Percentiles rank a stretch among this genome's conserved stretches.
Evolutionary conservation across 2,113 vertebrate species (phyloP).

Genomic region (Aegotheles bennettii): DNA sequence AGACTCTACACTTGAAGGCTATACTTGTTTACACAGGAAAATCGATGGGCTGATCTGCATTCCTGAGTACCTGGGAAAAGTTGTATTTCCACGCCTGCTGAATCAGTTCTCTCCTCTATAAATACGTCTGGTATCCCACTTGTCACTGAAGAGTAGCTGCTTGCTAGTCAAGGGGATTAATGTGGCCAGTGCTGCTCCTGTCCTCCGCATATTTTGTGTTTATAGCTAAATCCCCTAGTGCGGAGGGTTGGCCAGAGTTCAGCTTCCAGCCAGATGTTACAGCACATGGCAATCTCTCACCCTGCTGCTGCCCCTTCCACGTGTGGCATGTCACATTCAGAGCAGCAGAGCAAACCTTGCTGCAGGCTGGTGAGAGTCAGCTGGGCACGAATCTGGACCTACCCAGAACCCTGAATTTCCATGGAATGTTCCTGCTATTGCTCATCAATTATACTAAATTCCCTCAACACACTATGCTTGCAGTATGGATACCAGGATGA

Average conservation of each 20-base stretch:
- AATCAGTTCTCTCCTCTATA: not conserved
- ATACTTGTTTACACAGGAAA: not conserved
- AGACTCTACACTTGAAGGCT: not conserved
- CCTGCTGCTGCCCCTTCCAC: not conserved
- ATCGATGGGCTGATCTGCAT: not conserved
- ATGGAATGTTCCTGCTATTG: not conserved
- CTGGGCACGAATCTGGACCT: not conserved
- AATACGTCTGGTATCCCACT: not conserved
- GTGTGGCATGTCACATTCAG: not conserved
- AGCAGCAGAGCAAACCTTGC: not conserved
- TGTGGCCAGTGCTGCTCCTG: not conserved
- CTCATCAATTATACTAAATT: not conserved
- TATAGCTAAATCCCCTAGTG: slow-evolving; percentile 15
- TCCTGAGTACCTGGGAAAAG: not conserved
- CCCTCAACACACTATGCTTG: not conserved
- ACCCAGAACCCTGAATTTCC: not conserved
- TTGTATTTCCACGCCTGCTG: not conserved
- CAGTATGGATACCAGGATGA: not conserved
- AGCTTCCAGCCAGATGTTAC: slow-evolving; percentile 41
- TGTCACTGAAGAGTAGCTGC: not conserved
- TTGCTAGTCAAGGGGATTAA: slow-evolving; percentile 14
- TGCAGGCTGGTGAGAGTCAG: not conserved
- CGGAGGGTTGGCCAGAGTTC: slow-evolving; percentile 13
- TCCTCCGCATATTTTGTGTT: not conserved
- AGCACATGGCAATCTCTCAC: slow-evolving; percentile 1